Conservation (phyloP, 1,140 invertebrate genomes). For the Neotoxoptera formosana region DNA sequence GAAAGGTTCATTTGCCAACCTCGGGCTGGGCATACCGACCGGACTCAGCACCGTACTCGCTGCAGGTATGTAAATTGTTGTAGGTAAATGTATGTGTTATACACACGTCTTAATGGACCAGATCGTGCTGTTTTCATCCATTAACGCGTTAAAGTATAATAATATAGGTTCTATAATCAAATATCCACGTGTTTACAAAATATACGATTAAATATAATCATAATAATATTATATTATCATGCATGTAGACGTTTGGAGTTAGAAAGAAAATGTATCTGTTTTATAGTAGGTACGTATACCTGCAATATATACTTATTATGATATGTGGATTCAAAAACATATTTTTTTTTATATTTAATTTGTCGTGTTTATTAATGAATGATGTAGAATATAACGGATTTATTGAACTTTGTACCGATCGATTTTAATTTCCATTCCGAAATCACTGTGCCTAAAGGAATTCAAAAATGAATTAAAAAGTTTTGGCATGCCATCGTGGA, state of each 20-base stretch:
- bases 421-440: neutral
- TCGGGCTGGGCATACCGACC: slow-evolving; percentile 70
- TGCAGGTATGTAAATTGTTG: slow-evolving; percentile 65
- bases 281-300: no score
- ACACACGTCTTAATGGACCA: neutral
- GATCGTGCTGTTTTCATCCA: neutral
- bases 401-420: neutral
- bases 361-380: neutral
- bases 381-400: neutral
- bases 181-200: neutral
- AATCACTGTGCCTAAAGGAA: neutral
- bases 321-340: neutral
- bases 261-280: no score
- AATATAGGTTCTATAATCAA: neutral
- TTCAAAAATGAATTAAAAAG: neutral
- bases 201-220: neutral
- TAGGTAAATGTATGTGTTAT: neutral
- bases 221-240: neutral
- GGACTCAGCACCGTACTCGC: slow-evolving; percentile 69
- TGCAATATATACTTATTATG: neutral
- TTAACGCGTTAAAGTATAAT: neutral
- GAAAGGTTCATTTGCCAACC: slow-evolving; percentile 67
- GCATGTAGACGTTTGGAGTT: neutral
- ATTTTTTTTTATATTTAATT: neutral
- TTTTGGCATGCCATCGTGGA: neutral